A percentile compares a stretch with the other conserved stretches of the same genome.
phyloP scores from a whole-genome alignment of 2,888 invertebrate species.

The Volucella zonaria region DNA sequence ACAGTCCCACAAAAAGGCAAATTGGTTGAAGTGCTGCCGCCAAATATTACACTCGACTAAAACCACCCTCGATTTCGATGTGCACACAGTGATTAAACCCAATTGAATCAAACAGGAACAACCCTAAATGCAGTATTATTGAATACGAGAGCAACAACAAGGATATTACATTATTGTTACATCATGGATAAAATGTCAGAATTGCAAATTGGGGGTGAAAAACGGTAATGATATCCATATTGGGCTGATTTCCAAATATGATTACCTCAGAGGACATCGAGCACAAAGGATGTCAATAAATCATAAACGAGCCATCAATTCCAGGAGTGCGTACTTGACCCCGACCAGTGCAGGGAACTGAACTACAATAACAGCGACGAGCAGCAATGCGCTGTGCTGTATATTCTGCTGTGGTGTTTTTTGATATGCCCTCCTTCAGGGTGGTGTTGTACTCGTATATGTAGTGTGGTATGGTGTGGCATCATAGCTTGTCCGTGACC shows the following conservation, averaged over 20 bases:
- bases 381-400: background rate
- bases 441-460: background rate
- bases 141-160: conserved; percentile 55
- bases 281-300: conserved; percentile 75
- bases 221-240: conserved; percentile 74
- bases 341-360: conserved; percentile 38
- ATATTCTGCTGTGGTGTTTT: background rate
- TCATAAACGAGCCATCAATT: conserved; percentile 75
- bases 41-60: conserved; percentile 15
- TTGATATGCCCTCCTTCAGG: background rate
- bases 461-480: conserved; percentile 8
- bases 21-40: conserved; percentile 66
- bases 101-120: conserved; percentile 63
- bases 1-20: conserved; percentile 69
- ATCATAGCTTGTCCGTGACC: conserved; percentile 50
- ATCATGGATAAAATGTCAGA: conserved; percentile 69
- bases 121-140: conserved; percentile 65
- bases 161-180: conserved; percentile 74
- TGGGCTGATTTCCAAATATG: conserved; percentile 73
- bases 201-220: conserved; percentile 72
- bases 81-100: conserved; percentile 64
- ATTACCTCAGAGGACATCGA: conserved; percentile 74
- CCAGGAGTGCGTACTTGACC: conserved; percentile 75
- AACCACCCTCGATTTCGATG: conserved; percentile 70
- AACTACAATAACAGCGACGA: too few relatives aligned